Percentiles rank a stretch among this genome's conserved stretches.
These are phyloP conservation scores for Parelbella ahira DNA, from an alignment of 2,888 invertebrate genomes.

Conservation along the genomic window DNA sequence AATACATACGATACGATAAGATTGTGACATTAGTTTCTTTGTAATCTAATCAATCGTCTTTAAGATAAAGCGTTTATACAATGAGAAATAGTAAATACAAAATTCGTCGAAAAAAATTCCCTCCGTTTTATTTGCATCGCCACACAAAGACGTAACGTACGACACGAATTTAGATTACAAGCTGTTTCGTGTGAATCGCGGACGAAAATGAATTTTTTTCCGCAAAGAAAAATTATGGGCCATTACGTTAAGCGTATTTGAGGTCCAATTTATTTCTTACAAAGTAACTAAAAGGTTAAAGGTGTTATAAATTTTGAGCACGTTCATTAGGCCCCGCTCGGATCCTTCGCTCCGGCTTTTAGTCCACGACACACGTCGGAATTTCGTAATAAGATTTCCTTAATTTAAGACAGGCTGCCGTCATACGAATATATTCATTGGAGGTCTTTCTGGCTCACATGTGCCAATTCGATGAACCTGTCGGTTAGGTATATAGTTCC, in stretches of 20 bases:
- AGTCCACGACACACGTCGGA: constrained; percentile 71
- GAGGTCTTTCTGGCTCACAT: no score
- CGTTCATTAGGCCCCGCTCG: constrained; percentile 67
- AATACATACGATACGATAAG: constrained; percentile 22
- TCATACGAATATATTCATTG: constrained; percentile 24
- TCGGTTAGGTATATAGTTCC: no score
- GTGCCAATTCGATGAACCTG: no score
- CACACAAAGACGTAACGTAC: constrained; percentile 5
- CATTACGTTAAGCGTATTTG: constrained; percentile 45
- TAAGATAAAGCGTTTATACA: no score
- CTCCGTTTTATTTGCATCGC: constrained; percentile 1
- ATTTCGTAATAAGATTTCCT: constrained; percentile 78
- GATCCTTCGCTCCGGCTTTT: constrained; percentile 61
- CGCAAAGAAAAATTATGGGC: constrained; percentile 33
- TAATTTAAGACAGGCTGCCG: constrained; percentile 64
- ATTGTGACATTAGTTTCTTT: no score
- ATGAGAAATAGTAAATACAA: constrained; percentile 1
- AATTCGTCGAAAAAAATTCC: constrained; percentile 1
- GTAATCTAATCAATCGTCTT: constrained; percentile 13
- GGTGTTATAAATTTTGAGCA: constrained; percentile 75
- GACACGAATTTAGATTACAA: constrained; percentile 13
- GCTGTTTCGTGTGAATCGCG: constrained; percentile 15
- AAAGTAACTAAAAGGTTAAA: constrained; percentile 66
- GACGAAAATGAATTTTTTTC: constrained; percentile 25
- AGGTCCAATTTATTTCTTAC: constrained; percentile 49